Evolutionary conservation across 2,888 invertebrate genomes (phyloP).

Genomic region (Drosophila pegasa): DNA sequence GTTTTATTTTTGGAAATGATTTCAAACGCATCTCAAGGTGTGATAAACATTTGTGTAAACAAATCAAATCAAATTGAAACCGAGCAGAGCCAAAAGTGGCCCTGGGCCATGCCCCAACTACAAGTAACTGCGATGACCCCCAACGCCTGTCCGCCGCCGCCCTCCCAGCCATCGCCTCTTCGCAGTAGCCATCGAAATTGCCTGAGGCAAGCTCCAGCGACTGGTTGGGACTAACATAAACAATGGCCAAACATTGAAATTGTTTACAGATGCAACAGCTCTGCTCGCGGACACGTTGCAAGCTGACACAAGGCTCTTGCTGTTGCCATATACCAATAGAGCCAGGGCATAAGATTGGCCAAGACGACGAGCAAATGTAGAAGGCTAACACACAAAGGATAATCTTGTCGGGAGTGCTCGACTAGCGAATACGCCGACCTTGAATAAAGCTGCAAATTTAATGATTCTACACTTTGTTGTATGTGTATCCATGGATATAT

Average conservation of each 20-base stretch:
- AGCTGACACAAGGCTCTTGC: not conserved
- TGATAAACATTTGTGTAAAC: conserved; percentile 77
- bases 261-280: conserved; percentile 11
- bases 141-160: not conserved
- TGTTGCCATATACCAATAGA: not conserved
- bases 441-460: too few relatives aligned
- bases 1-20: conserved; percentile 76
- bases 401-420: not conserved
- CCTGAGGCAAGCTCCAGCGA: not conserved
- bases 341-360: not conserved
- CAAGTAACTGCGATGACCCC: conserved; percentile 15
- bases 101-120: conserved; percentile 15
- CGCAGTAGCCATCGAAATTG: not conserved
- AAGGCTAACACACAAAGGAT: not conserved
- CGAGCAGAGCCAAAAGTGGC: conserved; percentile 18
- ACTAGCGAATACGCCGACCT: not conserved
- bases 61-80: conserved; percentile 51
- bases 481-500: too few relatives aligned
- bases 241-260: conserved; percentile 20
- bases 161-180: not conserved
- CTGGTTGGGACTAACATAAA: conserved; percentile 15
- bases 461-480: too few relatives aligned
- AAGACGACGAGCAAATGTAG: too few relatives aligned
- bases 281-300: not conserved
- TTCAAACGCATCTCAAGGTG: conserved; percentile 78